Base-by-base conservation (phyloP, 2,888 invertebrate genomes). In the Hypomecis punctinalis region DNA sequence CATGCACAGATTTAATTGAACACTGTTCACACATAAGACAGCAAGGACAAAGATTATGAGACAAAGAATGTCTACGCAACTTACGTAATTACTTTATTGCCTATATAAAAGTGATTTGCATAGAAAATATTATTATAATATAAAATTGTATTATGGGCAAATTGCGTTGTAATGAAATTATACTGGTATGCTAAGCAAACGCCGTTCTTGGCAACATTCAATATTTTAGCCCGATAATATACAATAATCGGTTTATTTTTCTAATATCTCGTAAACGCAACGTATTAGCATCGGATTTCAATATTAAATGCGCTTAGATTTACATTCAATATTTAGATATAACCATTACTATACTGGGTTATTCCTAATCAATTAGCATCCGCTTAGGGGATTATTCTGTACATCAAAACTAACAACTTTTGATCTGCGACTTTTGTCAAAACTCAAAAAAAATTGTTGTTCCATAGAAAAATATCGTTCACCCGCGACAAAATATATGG, bases 101-200 rank as follows among this genome's bases (percentile, higher is more conserved):
- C 42, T 33, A 58, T 55, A 60, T 62, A 48, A 55, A 53, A 54
- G 36, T 40, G 35, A 56, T 68, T 67, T 58, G 66, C 68, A 65
- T 67, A 65, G 68, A 61, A 65, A 66, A 63, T 58, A 56, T 63
- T 65, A 53, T 66, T 57, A 53, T 56, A 58, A 62, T 58, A 67
- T 63, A 51, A 46, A n/a, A 59, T 54, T 49, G 46, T 47, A 59
- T 54, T 49, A 51, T 47, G 49, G 8, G 40, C 48, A 68, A 64
- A 61, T 63, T 62, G 62, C 63, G 64, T 58, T 60, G 56, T 61
- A 65, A 66, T 69, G 39, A 64, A 69, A 67, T 66, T 66, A 62
- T 49, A 61, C 48, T 8, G 37, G 53, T 63, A 65, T 68, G 63
- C 52, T 60, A 60, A 64, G 66, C 53, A 47, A 40, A 45, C 45